Base-by-base conservation (phyloP, 2,888 invertebrate genomes). In the Minunthozetes semirufus region DNA sequence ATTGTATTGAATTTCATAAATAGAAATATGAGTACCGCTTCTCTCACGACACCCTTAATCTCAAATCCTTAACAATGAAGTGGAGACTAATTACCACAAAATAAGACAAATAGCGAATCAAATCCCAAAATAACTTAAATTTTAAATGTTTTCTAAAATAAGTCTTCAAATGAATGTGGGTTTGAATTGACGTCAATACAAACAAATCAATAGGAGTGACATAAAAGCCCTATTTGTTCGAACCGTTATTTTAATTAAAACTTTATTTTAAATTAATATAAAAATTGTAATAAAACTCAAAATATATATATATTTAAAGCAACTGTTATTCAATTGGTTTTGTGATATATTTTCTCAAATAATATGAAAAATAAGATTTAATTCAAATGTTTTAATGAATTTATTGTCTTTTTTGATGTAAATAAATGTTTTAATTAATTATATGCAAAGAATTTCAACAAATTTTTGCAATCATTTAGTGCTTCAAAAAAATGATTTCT, bases 311-410 rank as follows among this genome's bases (percentile, higher is more conserved):
- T 29, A 61, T 61, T 61, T 1, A 61, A 61, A 61, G 25, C 61
- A 61, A 61, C 61, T 27, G 61, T 61, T 61, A 61, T 61, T 61
- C 25, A 15, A 61, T 8, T 8, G 33, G 33, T 33, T 61, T 61
- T 61, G 61, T 61, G 61, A 61, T 61, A 61, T 29, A 29, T n/a
- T 53, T 61, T 61, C 53, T 53, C 53, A 27, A 17, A 5, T 61
- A 61, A 61, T 56, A 56, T 22, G 56, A 19, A 22, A 25, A 56
- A 5, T 19, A 22, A 56, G 19, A 33, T 8, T 5, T 8, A n/a
- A 50, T 50, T 15, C 19, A 48, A 53, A 53, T 53, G 53, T 53
- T 53, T 53, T 19, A 53, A 53, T 53, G 53, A n/a, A n/a, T 53
- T 17, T n/a, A n/a, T n/a, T 15, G 53, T n/a, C 8, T 53, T 53